These are phyloP conservation scores for Ophiothrix spiculata DNA, from an alignment of 35 echinoderm and acorn worm genomes.

Conservation along the genomic window DNA sequence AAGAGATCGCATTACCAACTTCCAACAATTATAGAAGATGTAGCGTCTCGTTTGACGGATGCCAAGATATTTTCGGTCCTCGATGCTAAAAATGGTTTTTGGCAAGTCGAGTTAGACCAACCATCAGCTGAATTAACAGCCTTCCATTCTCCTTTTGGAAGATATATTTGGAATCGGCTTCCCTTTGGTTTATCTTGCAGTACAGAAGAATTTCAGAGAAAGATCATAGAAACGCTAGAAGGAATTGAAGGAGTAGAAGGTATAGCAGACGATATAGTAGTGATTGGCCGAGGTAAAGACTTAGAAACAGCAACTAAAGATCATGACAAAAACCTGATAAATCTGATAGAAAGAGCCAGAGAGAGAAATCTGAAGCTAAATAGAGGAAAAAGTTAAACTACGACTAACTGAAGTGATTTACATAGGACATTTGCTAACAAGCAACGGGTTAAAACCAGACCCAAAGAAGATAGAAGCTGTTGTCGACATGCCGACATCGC, in stretches of 20 bases:
- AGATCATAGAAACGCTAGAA: not conserved
- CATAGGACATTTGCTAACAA: conserved; percentile 1
- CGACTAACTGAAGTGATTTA: not conserved
- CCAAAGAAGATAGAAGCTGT: not conserved
- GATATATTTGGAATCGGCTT: not conserved
- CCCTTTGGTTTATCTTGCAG: not conserved
- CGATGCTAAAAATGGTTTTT: not conserved
- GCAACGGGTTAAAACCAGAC: not conserved
- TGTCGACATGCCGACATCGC: not conserved
- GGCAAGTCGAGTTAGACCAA: not conserved
- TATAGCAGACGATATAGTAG: not conserved
- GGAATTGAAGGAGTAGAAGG: not conserved
- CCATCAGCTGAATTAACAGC: not conserved
- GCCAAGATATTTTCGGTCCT: not conserved
- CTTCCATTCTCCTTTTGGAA: not conserved
- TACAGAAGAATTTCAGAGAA: conserved; percentile 20
- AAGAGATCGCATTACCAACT: no score
- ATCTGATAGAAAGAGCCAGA: not conserved
- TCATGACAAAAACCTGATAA: not conserved
- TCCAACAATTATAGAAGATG: no score
- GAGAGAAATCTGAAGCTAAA: not conserved
- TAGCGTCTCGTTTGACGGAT: not conserved
- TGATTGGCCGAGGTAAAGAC: not conserved
- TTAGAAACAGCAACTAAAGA: not conserved
- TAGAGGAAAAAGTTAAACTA: not conserved